These are phyloP conservation scores for Leptarthrus brevirostris DNA, from an alignment of 2,888 invertebrate genomes.

Conservation along the genomic window DNA sequence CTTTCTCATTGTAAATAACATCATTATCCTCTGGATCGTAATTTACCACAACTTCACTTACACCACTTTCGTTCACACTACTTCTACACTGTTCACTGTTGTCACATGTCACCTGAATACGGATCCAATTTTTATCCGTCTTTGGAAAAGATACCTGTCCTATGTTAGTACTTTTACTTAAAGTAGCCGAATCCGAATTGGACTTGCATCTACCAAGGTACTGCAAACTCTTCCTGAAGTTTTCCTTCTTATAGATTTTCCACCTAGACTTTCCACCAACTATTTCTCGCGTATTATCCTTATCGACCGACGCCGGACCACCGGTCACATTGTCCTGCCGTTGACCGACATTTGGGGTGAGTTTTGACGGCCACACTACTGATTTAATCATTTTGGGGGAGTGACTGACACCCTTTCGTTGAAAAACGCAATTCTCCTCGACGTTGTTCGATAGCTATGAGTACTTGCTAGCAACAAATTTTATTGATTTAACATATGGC, in stretches of 20 bases:
- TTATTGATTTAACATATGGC: conserved; percentile 21
- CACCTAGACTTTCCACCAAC: conserved; percentile 13
- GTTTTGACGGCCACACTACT: conserved; percentile 12
- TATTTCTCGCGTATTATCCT: neutral
- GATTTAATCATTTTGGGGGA: conserved; percentile 12
- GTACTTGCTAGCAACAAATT: too few species aligned
- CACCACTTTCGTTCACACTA: neutral
- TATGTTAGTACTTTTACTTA: neutral
- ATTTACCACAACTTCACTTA: conserved; percentile 40
- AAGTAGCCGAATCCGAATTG: neutral
- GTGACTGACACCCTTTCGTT: neutral
- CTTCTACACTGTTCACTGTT: neutral
- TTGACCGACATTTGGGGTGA: neutral
- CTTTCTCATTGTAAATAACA: conserved; percentile 51
- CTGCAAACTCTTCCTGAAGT: conserved; percentile 12
- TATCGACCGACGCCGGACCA: neutral
- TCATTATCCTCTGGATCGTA: conserved; percentile 12
- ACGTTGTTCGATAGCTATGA: neutral
- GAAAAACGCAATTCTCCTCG: neutral
- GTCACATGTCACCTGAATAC: conserved; percentile 53
- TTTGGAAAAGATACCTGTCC: conserved; percentile 28
- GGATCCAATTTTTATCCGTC: conserved; percentile 53
- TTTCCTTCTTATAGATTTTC: conserved; percentile 34
- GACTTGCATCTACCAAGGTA: neutral
- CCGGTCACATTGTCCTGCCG: conserved; percentile 21